Percentiles rank a stretch among this genome's conserved stretches.
Conservation (phyloP, 2,888 invertebrate genomes). For the Drosophila sordidula region DNA sequence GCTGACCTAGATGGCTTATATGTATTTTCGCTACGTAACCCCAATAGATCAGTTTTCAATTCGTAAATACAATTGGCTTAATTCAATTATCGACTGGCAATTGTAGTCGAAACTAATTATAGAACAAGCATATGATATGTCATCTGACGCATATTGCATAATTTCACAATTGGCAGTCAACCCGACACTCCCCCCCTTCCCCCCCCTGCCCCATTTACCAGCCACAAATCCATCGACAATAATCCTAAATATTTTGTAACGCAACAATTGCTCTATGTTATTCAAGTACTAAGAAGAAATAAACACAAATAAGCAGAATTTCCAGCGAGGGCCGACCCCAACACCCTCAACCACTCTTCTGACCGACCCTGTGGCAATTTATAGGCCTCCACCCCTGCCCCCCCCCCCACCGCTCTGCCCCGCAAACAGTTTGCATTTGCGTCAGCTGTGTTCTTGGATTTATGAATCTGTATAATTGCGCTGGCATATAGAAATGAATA, state of each 20-base stretch:
- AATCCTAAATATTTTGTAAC: constrained; percentile 56
- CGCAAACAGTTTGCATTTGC: constrained; percentile 46
- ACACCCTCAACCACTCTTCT: constrained; percentile 27
- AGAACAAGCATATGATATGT: constrained; percentile 45
- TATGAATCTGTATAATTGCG: constrained; percentile 53
- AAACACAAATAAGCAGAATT: constrained; percentile 39
- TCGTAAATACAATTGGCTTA: constrained; percentile 51
- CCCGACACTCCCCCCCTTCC: neutral
- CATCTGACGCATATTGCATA: constrained; percentile 57
- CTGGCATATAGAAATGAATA: constrained; percentile 41
- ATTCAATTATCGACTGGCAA: constrained; percentile 58
- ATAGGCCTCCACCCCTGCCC: constrained; percentile 1
- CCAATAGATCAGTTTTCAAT: constrained; percentile 29
- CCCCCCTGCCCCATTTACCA: neutral
- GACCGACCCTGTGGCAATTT: constrained; percentile 59
- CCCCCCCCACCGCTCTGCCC: neutral
- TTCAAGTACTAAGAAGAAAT: constrained; percentile 49
- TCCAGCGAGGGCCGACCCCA: neutral
- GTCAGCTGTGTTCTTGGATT: constrained; percentile 69
- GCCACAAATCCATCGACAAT: constrained; percentile 57
- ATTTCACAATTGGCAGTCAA: constrained; percentile 25
- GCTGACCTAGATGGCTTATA: constrained; percentile 33
- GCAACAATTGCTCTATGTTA: constrained; percentile 55
- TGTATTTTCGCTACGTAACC: neutral
- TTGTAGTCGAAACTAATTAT: constrained; percentile 53